A percentile compares a stretch with the other conserved stretches of the same genome.
phyloP scores from a whole-genome alignment of 2,113 vertebrate genomes.

The Corythornis madagascariensis region DNA sequence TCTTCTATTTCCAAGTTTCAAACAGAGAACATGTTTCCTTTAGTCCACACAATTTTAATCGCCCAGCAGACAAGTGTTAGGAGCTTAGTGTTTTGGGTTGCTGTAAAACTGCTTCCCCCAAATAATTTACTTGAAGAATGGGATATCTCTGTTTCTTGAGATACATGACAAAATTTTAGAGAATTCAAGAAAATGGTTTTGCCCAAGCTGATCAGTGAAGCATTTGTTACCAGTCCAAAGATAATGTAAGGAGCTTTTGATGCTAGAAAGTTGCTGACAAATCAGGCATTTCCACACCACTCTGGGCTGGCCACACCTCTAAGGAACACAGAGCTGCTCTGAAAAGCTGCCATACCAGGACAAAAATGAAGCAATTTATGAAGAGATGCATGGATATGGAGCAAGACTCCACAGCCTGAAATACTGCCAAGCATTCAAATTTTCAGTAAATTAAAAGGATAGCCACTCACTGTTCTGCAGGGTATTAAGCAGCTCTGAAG shows the following conservation, averaged over 20 bases:
- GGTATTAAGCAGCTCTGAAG: neutral
- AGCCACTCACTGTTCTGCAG: neutral
- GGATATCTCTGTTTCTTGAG: neutral
- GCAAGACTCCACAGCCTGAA: constrained; percentile 6
- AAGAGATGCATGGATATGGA: neutral
- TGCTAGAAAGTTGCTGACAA: neutral
- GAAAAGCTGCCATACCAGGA: neutral
- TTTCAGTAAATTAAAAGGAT: constrained; percentile 15
- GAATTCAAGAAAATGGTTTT: neutral
- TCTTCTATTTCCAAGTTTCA: neutral
- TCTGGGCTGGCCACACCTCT: neutral
- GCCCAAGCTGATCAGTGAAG: neutral
- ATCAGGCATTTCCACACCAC: neutral
- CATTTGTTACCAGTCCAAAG: neutral
- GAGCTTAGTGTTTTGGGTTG: neutral
- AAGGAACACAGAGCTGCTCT: neutral
- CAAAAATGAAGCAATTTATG: constrained; percentile 7
- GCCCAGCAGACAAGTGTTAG: neutral
- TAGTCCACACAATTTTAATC: neutral
- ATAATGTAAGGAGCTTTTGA: neutral
- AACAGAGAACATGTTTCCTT: neutral
- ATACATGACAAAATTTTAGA: neutral
- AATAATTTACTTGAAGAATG: neutral
- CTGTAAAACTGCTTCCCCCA: neutral
- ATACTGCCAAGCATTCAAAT: constrained; percentile 4